Evolutionary conservation across 2,113 vertebrate genomes (phyloP), one percentile per base, ranked within the genome.

Genomic region (Gavia stellata): DNA sequence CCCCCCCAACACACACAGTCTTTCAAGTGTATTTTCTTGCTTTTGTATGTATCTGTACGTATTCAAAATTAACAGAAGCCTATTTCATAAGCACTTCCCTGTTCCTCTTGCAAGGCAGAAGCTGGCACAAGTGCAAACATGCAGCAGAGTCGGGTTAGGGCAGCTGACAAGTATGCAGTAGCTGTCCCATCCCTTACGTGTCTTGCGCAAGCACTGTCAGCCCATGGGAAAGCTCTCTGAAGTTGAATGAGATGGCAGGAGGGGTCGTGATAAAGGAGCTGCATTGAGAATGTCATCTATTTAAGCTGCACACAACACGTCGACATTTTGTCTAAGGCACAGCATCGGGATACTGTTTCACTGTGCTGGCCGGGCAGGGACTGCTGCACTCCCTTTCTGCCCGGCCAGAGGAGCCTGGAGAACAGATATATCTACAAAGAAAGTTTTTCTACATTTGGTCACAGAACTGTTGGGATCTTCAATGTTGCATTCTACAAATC

Each of bases 141-240:
- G 4, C 53, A 72, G 74, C 31, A 85, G 50, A 62, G 65, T 1
- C 56, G 47, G 52, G 61, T n/a, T 26, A 58, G 71, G 55, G 73
- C 23, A 77, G 58, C 56, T 52, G 45, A 42, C 2, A 34, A 58
- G 45, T 2, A 56, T 3, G 28, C 1, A 5, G 36, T 8, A 49
- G 56, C 68, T 15, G 0, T 61, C 66, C 38, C 45, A 40, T 17
- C 12, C 66, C 29, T 38, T 36, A 14, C 0, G 0, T 23, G 56
- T 7, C 71, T 44, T 49, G 33, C 0, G 0, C 70, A 74, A 87
- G 67, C 3, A 0, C 38, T 33, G 33, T 14, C 25, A 65, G 45
- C 12, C 36, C 66, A 42, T 3, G 45, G 50, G 40, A 73, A 77
- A 78, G 55, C 63, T 84, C 88, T 62, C 56, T 53, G 68, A 62